Conservation (phyloP, 2,797 vertebrate genomes). For the Acanthurus leucopareius region DNA sequence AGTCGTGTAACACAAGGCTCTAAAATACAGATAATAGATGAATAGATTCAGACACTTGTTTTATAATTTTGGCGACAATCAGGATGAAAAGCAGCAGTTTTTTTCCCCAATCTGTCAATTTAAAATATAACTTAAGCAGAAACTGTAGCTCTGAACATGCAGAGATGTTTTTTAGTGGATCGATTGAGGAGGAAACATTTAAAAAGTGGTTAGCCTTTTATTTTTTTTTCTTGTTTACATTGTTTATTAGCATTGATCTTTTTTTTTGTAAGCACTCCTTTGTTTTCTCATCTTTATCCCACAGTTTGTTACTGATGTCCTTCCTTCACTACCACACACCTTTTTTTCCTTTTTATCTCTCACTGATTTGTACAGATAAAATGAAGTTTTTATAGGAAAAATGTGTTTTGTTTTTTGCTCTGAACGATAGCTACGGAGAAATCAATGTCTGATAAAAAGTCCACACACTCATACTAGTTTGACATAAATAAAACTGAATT, state of each 20-base stretch:
- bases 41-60: neutral
- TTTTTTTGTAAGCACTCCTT: conserved; percentile 61
- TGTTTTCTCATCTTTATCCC: conserved; percentile 44
- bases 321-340: conserved; percentile 35
- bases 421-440: conserved; percentile 62
- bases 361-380: conserved; percentile 78
- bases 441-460: conserved; percentile 69
- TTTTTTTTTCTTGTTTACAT: conserved; percentile 61
- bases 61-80: conserved; percentile 20
- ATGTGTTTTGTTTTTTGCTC: conserved; percentile 29
- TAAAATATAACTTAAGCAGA: conserved; percentile 9
- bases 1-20: conserved; percentile 14
- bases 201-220: conserved; percentile 58
- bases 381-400: conserved; percentile 70
- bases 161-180: conserved; percentile 33
- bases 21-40: conserved; percentile 24
- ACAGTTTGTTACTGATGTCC: conserved; percentile 59
- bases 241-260: conserved; percentile 64
- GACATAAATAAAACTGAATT: conserved; percentile 81
- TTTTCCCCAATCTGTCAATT: neutral
- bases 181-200: conserved; percentile 58
- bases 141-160: conserved; percentile 14
- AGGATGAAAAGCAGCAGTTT: neutral
- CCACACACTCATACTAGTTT: conserved; percentile 69
- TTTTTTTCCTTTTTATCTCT: conserved; percentile 42